Evolutionary conservation across 2,888 invertebrate species (phyloP).

Genomic region (Cheilosia urbana): DNA sequence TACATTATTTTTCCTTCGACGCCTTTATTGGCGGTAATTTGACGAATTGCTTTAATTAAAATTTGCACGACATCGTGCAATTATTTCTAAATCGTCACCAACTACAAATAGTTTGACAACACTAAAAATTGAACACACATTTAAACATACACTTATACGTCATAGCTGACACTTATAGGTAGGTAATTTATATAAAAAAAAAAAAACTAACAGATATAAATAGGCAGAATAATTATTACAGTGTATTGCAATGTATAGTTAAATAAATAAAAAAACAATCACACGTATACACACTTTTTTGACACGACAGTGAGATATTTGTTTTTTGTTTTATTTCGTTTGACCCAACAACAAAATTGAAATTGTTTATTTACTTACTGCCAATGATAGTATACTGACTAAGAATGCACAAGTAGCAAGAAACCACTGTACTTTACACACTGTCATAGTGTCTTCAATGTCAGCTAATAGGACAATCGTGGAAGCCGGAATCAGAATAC

Average conservation of each 20-base stretch:
- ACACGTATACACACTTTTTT: slow-evolving; percentile 45
- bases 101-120: not conserved
- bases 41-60: no score
- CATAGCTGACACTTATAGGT: not conserved
- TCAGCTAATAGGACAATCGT: slow-evolving; percentile 89
- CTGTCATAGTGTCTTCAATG: slow-evolving; percentile 85
- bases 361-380: slow-evolving; percentile 83
- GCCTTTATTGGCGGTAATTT: no score
- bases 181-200: slow-evolving; percentile 9
- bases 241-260: slow-evolving; percentile 16
- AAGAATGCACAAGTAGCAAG: slow-evolving; percentile 88
- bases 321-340: slow-evolving; percentile 29
- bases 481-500: slow-evolving; percentile 88
- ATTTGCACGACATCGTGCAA: no score
- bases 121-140: slow-evolving; percentile 30
- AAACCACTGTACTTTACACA: slow-evolving; percentile 89
- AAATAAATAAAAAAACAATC: slow-evolving; percentile 34
- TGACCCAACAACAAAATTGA: slow-evolving; percentile 44
- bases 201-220: slow-evolving; percentile 30
- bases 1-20: no score
- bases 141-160: slow-evolving; percentile 33
- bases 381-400: slow-evolving; percentile 87
- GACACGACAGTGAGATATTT: slow-evolving; percentile 49
- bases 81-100: no score
- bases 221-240: slow-evolving; percentile 49